A percentile compares a stretch with the other conserved stretches of the same genome.
Evolutionary conservation across 2,113 vertebrate species (phyloP).

Genomic region (Actenoides lindsayi): DNA sequence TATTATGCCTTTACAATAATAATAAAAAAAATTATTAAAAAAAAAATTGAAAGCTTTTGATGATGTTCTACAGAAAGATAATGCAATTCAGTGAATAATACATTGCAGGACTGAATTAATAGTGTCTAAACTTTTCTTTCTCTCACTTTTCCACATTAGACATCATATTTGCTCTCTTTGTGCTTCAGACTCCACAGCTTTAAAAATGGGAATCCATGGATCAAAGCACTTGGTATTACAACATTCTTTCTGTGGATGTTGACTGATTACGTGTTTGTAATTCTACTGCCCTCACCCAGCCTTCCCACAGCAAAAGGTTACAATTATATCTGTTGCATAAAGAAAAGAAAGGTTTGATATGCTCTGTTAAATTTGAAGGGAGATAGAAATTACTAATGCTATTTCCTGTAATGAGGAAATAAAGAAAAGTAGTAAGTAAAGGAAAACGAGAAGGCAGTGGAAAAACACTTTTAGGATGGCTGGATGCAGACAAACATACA

Average conservation of each 20-base stretch:
- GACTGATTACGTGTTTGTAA: background rate
- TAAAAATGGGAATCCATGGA: background rate
- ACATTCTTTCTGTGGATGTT: background rate
- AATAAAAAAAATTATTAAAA: background rate
- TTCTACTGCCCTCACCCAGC: background rate
- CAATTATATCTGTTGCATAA: background rate
- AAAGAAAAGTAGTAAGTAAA: background rate
- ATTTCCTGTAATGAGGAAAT: background rate
- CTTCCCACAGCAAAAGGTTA: background rate
- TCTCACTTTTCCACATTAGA: background rate
- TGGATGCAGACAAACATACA: background rate
- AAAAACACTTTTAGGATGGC: background rate
- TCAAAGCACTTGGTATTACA: background rate
- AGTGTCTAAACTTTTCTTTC: background rate
- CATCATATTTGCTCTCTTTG: background rate
- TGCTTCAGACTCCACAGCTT: background rate
- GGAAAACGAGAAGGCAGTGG: background rate
- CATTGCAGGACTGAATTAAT: background rate
- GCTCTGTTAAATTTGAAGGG: background rate
- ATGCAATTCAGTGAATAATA: background rate
- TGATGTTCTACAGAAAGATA: background rate
- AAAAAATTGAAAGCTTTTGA: background rate
- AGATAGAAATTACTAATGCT: background rate
- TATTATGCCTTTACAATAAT: background rate
- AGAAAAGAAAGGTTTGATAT: background rate